These are phyloP conservation scores for Brachionus asplanchnoidis DNA, from an alignment of 1,140 invertebrate species.

Conservation along the genomic window DNA sequence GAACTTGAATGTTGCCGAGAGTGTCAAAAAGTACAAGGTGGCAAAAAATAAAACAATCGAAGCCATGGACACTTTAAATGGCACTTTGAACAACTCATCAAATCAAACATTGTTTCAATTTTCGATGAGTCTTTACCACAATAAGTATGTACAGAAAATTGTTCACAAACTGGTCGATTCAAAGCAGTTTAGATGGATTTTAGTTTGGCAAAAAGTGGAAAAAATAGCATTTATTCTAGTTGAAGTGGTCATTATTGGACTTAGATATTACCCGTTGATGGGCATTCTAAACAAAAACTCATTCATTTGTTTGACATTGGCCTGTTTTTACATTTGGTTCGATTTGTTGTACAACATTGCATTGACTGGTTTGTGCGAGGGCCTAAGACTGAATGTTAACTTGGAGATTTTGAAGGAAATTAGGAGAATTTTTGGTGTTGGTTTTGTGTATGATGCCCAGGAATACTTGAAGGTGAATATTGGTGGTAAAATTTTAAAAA, in stretches of 20 bases:
- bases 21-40: background rate
- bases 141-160: conserved; percentile 6
- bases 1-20: conserved; percentile 10
- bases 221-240: conserved; percentile 7
- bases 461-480: background rate
- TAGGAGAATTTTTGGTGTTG: background rate
- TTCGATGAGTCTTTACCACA: background rate
- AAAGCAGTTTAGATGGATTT: background rate
- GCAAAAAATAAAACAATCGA: background rate
- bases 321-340: conserved; percentile 33
- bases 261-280: conserved; percentile 30
- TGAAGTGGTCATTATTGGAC: conserved; percentile 26
- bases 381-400: conserved; percentile 3
- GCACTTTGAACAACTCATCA: background rate
- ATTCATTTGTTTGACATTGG: background rate
- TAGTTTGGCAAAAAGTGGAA: conserved; percentile 11
- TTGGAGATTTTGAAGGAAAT: conserved; percentile 20
- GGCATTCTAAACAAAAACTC: conserved; percentile 26
- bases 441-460: background rate
- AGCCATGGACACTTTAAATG: background rate
- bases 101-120: conserved; percentile 15
- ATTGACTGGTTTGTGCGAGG: conserved; percentile 26
- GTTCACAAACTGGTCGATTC: conserved; percentile 31
- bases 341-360: conserved; percentile 12
- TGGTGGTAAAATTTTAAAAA: conserved; percentile 1